Evolutionary conservation across 2,113 vertebrate genomes (phyloP).

Genomic region (Oophaga pumilio): DNA sequence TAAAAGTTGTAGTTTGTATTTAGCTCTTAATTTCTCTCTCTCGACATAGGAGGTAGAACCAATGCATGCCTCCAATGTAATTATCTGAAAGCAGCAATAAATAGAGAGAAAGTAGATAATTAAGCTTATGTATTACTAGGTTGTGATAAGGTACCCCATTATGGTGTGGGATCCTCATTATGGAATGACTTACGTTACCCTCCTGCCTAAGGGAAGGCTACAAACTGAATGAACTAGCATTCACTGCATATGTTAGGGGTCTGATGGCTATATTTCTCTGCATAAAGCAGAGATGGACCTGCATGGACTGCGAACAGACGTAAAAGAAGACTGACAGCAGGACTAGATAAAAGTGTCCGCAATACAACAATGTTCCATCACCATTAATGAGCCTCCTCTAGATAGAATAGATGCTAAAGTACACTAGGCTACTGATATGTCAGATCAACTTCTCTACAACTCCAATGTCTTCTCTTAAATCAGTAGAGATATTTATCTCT

Average conservation of each 20-base stretch:
- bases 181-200: background rate
- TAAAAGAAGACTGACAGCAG: background rate
- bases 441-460: conserved; percentile 11
- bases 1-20: conserved; percentile 19
- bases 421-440: conserved; percentile 7
- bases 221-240: background rate
- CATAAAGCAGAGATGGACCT: background rate
- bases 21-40: background rate
- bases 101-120: background rate
- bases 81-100: conserved; percentile 15
- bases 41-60: conserved; percentile 21
- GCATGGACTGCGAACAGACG: background rate
- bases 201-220: background rate
- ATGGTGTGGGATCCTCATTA: background rate
- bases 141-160: conserved; percentile 39
- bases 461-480: background rate
- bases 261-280: conserved; percentile 26
- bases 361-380: background rate
- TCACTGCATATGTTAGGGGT: background rate
- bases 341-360: conserved; percentile 4
- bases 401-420: background rate
- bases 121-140: background rate
- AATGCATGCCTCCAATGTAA: background rate
- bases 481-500: conserved; percentile 9
- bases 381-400: conserved; percentile 42